Conservation (phyloP, 2,888 invertebrate genomes). For the Agonopterix alstromeriana region DNA sequence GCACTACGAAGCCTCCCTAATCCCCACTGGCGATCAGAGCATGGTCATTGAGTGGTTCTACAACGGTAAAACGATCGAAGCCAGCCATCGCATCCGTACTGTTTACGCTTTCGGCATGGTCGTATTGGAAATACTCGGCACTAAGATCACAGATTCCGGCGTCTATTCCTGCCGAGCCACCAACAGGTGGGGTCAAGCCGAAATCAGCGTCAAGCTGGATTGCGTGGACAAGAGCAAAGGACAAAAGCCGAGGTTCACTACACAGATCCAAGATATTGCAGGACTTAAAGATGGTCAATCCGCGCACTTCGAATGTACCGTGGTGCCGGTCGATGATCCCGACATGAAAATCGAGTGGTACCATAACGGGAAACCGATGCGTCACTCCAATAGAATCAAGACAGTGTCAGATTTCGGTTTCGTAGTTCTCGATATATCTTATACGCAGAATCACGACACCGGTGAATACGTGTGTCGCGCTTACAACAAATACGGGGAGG, state of each 20-base stretch:
- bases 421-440: constrained; percentile 95
- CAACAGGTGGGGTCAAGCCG: constrained; percentile 92
- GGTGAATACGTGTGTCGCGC: constrained; percentile 97
- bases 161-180: constrained; percentile 92
- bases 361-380: constrained; percentile 92
- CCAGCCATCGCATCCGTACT: constrained; percentile 93
- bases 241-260: constrained; percentile 91
- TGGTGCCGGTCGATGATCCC: constrained; percentile 96
- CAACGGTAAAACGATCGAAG: constrained; percentile 91
- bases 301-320: constrained; percentile 96
- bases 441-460: constrained; percentile 93
- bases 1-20: constrained; percentile 97
- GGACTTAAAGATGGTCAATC: constrained; percentile 94
- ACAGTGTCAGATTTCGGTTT: constrained; percentile 97
- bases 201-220: constrained; percentile 88
- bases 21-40: constrained; percentile 94
- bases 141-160: constrained; percentile 94
- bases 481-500: constrained; percentile 93
- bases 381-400: constrained; percentile 93
- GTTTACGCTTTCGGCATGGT: constrained; percentile 99
- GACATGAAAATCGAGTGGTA: constrained; percentile 97
- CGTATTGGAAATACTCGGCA: constrained; percentile 95
- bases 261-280: constrained; percentile 89
- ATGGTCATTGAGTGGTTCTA: constrained; percentile 98
- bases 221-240: constrained; percentile 91